Evolutionary conservation across 2,113 vertebrate genomes (phyloP).

Genomic region (Oncorhynchus clarkii): DNA sequence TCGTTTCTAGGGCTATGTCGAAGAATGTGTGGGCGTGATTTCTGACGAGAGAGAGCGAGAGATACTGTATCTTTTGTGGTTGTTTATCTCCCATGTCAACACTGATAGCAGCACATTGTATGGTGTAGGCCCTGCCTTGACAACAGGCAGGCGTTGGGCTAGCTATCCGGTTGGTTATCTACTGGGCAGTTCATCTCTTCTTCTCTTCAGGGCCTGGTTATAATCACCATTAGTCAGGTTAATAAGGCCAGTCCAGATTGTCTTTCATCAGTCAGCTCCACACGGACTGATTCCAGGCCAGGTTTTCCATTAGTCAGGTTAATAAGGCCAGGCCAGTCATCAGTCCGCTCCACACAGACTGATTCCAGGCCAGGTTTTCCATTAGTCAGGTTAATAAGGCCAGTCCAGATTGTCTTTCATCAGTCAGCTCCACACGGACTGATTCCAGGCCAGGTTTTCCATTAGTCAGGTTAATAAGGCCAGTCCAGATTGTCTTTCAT

Average conservation of each 20-base stretch:
- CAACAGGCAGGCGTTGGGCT: background rate
- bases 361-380: background rate
- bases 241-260: too few species aligned
- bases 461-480: background rate
- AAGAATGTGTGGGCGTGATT: slow-evolving; percentile 8
- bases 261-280: too few species aligned
- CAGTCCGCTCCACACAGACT: background rate
- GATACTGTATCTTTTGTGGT: slow-evolving; percentile 9
- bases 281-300: background rate
- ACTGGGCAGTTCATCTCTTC: background rate
- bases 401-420: too few species aligned
- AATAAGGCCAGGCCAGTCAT: too few species aligned
- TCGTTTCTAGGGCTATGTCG: background rate
- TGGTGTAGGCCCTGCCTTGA: slow-evolving; percentile 5
- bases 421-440: too few species aligned
- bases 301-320: too few species aligned
- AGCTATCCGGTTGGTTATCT: background rate
- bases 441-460: background rate
- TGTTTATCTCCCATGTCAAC: slow-evolving; percentile 31
- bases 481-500: background rate
- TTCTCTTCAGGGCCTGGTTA: slow-evolving; percentile 2
- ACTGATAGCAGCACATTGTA: slow-evolving; percentile 30
- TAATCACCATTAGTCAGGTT: background rate
- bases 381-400: too few species aligned
- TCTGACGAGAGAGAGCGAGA: background rate